Percentiles rank a stretch among this genome's conserved stretches.
phyloP scores from a whole-genome alignment of 2,113 vertebrate genomes.

The Tachysurus vachellii region DNA sequence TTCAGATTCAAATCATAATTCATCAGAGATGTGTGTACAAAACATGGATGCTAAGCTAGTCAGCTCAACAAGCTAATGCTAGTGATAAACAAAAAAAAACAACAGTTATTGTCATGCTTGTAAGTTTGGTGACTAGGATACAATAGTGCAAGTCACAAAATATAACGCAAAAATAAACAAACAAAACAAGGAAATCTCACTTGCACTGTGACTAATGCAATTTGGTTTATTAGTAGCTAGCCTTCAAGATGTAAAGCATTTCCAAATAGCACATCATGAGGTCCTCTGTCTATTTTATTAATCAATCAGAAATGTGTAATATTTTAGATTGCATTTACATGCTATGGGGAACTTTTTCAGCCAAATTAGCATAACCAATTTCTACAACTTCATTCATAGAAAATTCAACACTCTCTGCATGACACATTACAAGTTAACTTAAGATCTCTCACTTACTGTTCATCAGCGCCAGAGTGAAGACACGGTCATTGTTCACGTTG shows the following conservation, averaged over 20 bases:
- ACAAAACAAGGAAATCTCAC: neutral
- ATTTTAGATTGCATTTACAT: neutral
- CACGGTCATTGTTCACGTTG: slow-evolving; percentile 48
- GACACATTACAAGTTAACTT: neutral
- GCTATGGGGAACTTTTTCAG: neutral
- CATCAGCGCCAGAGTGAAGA: slow-evolving; percentile 68
- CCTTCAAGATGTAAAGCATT: neutral
- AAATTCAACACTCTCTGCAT: neutral
- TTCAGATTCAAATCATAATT: too few relatives aligned
- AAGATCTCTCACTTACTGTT: slow-evolving; percentile 61
- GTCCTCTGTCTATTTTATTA: neutral
- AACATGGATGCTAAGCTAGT: neutral
- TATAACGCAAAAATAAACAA: neutral
- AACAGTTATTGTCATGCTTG: too few relatives aligned
- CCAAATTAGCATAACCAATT: neutral
- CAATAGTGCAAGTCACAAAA: neutral
- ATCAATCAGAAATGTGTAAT: neutral
- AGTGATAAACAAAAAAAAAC: neutral
- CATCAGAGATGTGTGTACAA: too few relatives aligned
- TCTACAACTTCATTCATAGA: neutral
- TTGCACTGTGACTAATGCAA: neutral
- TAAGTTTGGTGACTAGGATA: neutral
- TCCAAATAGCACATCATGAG: neutral
- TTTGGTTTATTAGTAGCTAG: neutral
- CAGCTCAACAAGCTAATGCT: neutral